Evolutionary conservation across 2,797 vertebrate genomes (phyloP).

Genomic region (Leptatherina wallacei): DNA sequence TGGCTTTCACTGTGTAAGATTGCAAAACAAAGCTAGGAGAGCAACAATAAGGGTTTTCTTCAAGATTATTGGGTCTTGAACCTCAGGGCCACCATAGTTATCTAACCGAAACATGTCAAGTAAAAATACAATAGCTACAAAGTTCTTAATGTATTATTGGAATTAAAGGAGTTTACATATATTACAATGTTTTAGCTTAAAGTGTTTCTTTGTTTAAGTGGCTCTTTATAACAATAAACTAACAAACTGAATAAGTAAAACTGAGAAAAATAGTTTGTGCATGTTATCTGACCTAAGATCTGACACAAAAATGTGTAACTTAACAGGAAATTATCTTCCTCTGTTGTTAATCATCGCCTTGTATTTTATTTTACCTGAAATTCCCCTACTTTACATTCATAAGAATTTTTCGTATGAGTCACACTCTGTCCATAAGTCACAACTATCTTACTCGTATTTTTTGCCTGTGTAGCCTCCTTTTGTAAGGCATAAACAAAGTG

Average conservation of each 20-base stretch:
- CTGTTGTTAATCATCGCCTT: not conserved
- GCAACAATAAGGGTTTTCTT: not conserved
- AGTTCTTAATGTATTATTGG: not conserved
- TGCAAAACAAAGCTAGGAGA: not conserved
- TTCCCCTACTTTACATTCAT: not conserved
- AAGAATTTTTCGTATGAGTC: not conserved
- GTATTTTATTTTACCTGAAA: not conserved
- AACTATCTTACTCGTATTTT: conserved; percentile 12
- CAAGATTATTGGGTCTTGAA: not conserved
- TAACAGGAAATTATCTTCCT: not conserved
- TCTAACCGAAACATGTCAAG: not conserved
- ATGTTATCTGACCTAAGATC: not conserved
- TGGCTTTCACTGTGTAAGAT: not conserved
- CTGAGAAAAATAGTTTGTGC: not conserved
- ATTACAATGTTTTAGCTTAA: no score
- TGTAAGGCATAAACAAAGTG: conserved; percentile 43
- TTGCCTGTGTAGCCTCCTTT: conserved; percentile 36
- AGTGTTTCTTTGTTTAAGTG: not conserved
- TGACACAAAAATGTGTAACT: not conserved
- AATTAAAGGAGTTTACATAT: not conserved
- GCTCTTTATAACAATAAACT: not conserved
- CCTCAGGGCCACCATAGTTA: not conserved
- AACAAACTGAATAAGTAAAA: not conserved
- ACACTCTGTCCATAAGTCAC: conserved; percentile 20
- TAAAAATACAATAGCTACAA: not conserved